Conservation (phyloP, 30 jellyfish, hydroid and myxozoan genomes). For the Cassiopea xamachana region DNA sequence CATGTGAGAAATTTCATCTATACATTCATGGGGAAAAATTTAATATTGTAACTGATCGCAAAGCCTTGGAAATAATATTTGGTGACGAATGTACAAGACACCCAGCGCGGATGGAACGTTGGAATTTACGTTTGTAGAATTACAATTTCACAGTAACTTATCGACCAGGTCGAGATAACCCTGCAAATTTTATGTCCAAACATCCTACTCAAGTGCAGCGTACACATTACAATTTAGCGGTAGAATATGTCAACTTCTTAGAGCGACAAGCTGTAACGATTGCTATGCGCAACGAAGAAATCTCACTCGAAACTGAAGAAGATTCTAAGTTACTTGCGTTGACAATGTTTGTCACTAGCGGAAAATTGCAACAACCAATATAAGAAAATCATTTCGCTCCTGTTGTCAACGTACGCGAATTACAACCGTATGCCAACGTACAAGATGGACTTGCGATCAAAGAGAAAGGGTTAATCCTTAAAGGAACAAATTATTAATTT, state of each 20-base stretch:
- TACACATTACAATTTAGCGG: background rate
- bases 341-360: background rate
- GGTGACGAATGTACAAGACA: constrained; percentile 16
- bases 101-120: constrained; percentile 46
- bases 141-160: constrained; percentile 7
- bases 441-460: background rate
- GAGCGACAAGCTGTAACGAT: background rate
- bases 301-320: background rate
- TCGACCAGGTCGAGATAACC: constrained; percentile 39
- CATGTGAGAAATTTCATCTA: constrained; percentile 14
- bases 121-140: constrained; percentile 35
- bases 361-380: background rate
- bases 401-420: background rate
- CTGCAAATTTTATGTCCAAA: constrained; percentile 42
- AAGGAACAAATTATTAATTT: too few relatives aligned
- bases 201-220: constrained; percentile 14
- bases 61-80: constrained; percentile 33
- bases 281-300: background rate
- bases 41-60: constrained; percentile 53
- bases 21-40: constrained; percentile 25
- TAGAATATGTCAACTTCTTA: background rate
- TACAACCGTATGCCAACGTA: background rate
- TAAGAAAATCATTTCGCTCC: background rate
- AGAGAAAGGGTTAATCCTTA: background rate
- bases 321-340: background rate